These are phyloP conservation scores for Recurvirostra avosetta DNA, from an alignment of 2,113 vertebrate species.

Conservation along the genomic window DNA sequence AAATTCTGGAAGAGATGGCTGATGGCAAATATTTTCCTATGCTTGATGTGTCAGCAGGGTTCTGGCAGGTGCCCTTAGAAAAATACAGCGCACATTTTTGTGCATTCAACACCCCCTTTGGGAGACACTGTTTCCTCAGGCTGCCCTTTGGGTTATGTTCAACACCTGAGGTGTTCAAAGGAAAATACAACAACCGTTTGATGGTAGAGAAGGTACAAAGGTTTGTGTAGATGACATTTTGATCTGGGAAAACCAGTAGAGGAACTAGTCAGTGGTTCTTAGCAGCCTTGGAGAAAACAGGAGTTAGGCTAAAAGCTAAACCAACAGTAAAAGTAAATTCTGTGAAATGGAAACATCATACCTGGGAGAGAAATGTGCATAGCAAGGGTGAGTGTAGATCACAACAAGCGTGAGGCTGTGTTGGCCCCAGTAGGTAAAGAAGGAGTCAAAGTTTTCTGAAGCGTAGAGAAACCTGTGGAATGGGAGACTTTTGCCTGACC, in stretches of 20 bases:
- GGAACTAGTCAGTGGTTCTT: not conserved
- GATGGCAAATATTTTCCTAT: slow-evolving; percentile 42
- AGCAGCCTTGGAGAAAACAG: not conserved
- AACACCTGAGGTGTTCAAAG: slow-evolving; percentile 12
- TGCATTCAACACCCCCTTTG: not conserved
- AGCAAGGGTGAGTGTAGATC: not conserved
- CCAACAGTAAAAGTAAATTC: not conserved
- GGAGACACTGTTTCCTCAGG: slow-evolving; percentile 6
- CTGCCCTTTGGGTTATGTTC: slow-evolving; percentile 20
- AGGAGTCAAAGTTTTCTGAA: not conserved
- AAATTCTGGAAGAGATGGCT: not conserved
- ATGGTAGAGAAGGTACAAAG: not conserved
- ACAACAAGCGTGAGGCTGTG: not conserved
- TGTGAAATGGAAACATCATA: not conserved
- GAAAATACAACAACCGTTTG: not conserved
- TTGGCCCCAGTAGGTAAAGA: not conserved
- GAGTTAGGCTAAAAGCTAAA: not conserved
- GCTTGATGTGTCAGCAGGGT: slow-evolving; percentile 28
- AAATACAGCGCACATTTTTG: slow-evolving; percentile 1
- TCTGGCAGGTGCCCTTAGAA: slow-evolving; percentile 47
- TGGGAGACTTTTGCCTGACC: not conserved
- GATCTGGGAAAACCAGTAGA: not conserved
- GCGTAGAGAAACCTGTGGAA: not conserved
- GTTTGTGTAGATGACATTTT: not conserved
- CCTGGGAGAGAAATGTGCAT: not conserved